Percentiles rank a stretch among this genome's conserved stretches.
These are phyloP conservation scores for Microtus richardsoni DNA, from an alignment of 2,113 vertebrate species.

Conservation along the genomic window DNA sequence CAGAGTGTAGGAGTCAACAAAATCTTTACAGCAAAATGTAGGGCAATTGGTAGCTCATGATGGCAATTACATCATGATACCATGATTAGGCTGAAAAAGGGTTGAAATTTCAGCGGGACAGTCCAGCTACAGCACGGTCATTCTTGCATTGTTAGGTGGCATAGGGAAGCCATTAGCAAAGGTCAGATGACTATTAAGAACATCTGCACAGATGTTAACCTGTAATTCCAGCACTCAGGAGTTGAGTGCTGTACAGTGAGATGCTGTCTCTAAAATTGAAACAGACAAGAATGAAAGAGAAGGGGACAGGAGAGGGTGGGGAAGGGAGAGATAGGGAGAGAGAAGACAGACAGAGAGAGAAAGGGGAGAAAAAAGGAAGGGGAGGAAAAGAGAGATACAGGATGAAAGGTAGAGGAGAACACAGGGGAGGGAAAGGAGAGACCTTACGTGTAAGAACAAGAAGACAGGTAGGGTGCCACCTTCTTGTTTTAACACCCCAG, in stretches of 20 bases:
- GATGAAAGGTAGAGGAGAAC: not conserved
- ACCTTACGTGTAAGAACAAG: not conserved
- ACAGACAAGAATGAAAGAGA: not conserved
- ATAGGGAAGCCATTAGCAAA: not conserved
- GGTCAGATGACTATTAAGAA: not conserved
- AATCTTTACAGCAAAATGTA: not conserved
- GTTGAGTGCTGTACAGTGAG: not conserved
- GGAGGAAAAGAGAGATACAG: too few relatives aligned
- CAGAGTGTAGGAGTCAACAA: not conserved
- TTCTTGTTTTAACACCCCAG: not conserved
- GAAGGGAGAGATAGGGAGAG: not conserved
- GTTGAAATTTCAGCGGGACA: not conserved
- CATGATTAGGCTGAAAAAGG: not conserved
- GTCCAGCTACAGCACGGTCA: not conserved
- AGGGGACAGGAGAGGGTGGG: accelerated
- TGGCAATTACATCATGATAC: not conserved
- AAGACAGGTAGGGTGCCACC: not conserved
- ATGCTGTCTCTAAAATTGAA: not conserved
- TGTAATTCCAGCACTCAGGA: not conserved
- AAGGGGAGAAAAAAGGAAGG: too few relatives aligned
- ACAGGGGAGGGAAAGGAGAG: not conserved
- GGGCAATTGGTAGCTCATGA: not conserved
- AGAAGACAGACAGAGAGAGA: too few relatives aligned
- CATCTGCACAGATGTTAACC: not conserved
- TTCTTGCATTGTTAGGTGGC: not conserved